Evolutionary conservation across 2,888 invertebrate species (phyloP).

Genomic region (Diachrysia chrysitis): DNA sequence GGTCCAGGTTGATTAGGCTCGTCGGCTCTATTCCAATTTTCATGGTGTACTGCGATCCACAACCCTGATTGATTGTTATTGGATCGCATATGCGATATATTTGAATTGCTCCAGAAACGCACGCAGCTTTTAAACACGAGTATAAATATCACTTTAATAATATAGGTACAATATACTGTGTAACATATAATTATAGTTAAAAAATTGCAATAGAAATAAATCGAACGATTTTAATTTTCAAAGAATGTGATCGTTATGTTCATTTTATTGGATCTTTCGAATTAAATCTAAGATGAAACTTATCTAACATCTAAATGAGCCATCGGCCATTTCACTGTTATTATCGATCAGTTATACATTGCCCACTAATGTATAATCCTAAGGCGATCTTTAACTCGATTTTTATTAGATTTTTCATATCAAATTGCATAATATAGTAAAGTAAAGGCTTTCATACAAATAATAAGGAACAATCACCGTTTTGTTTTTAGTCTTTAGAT

Average conservation of each 20-base stretch:
- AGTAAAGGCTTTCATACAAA: slow-evolving; percentile 62
- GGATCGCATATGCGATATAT: slow-evolving; percentile 51
- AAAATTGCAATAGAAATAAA: not conserved
- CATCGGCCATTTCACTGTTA: slow-evolving; percentile 53
- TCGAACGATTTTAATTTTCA: not conserved
- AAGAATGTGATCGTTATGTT: not conserved
- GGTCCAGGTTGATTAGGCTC: slow-evolving; percentile 78
- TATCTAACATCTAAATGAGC: slow-evolving; percentile 48
- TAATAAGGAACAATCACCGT: slow-evolving; percentile 57
- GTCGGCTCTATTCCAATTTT: slow-evolving; percentile 82
- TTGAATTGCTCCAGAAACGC: slow-evolving; percentile 41
- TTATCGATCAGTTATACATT: slow-evolving; percentile 55
- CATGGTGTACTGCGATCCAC: slow-evolving; percentile 75
- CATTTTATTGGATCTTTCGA: slow-evolving; percentile 32
- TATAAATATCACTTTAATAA: not conserved
- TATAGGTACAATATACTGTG: not conserved
- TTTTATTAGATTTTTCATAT: slow-evolving; percentile 49
- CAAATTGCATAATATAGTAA: slow-evolving; percentile 54
- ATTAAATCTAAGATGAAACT: slow-evolving; percentile 38
- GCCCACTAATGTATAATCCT: slow-evolving; percentile 59
- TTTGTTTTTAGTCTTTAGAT: slow-evolving; percentile 7
- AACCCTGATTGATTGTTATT: slow-evolving; percentile 83
- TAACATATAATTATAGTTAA: not conserved
- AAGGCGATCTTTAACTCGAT: slow-evolving; percentile 64
- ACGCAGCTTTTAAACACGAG: slow-evolving; percentile 10